Conservation (phyloP, 2,113 vertebrate genomes). For the Lophochroa leadbeateri region DNA sequence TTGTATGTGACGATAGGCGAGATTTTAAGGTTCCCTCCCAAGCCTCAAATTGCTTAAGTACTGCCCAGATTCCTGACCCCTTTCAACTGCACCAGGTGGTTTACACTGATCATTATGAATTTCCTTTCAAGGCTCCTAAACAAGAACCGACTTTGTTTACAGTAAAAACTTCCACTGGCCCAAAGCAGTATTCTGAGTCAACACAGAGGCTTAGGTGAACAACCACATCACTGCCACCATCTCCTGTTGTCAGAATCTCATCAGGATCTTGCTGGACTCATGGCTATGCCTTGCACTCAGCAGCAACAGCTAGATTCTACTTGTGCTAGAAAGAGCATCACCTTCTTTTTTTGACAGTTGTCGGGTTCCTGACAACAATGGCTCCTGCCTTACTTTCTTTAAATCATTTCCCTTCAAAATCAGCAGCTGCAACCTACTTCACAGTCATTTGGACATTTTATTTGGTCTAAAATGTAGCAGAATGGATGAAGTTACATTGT, state of each 20-base stretch:
- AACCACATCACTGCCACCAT: not conserved
- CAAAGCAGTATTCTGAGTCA: not conserved
- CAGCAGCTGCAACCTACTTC: not conserved
- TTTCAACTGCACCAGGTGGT: constrained; percentile 13
- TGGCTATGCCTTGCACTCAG: not conserved
- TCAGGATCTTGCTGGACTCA: not conserved
- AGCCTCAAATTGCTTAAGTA: not conserved
- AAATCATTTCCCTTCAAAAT: not conserved
- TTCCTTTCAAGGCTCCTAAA: constrained; percentile 1
- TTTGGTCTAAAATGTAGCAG: not conserved
- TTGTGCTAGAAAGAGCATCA: not conserved
- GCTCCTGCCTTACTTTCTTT: not conserved
- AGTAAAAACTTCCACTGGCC: not conserved
- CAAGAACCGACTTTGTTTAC: not conserved
- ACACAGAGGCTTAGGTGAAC: not conserved
- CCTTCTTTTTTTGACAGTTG: not conserved
- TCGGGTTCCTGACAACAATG: not conserved
- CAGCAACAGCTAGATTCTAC: not conserved
- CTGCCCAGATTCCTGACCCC: not conserved
- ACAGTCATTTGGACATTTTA: not conserved
- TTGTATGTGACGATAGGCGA: not conserved
- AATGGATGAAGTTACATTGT: not conserved
- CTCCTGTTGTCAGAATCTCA: not conserved
- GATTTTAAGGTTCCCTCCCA: not conserved
- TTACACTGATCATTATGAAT: not conserved